These are phyloP conservation scores for Rhingia campestris DNA, from an alignment of 2,888 invertebrate species.

Conservation along the genomic window DNA sequence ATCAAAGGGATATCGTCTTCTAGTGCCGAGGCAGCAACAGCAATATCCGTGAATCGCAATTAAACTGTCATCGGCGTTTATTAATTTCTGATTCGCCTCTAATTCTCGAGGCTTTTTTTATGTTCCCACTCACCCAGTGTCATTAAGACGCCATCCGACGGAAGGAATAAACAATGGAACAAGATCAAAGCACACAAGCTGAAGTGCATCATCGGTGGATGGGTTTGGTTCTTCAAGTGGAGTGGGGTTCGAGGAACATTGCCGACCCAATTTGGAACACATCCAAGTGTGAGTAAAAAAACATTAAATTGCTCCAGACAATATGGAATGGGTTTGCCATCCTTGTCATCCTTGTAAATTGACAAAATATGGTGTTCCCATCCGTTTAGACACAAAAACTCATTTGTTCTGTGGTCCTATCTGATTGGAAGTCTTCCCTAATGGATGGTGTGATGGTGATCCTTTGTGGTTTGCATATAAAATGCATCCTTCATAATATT, in stretches of 20 bases:
- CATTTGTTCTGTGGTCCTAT: constrained; percentile 40
- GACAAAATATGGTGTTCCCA: constrained; percentile 30
- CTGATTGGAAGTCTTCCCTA: constrained; percentile 45
- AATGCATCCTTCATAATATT: constrained; percentile 21
- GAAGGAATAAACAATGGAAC: constrained; percentile 53
- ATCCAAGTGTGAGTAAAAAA: constrained; percentile 49
- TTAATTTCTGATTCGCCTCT: constrained; percentile 57
- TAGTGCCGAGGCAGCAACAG: constrained; percentile 15
- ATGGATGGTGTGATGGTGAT: constrained; percentile 24
- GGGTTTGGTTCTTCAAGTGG: background rate
- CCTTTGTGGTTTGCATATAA: constrained; percentile 48
- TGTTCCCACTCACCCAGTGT: background rate
- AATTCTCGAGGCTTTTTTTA: constrained; percentile 21
- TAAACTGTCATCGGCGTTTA: constrained; percentile 66
- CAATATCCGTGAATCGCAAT: constrained; percentile 55
- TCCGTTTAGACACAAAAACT: constrained; percentile 10
- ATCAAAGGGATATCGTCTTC: constrained; percentile 47
- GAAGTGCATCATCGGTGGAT: constrained; percentile 34
- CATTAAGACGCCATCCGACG: constrained; percentile 7
- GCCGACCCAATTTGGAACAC: constrained; percentile 58
- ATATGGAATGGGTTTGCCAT: background rate
- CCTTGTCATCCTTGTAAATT: constrained; percentile 39
- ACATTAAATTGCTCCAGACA: constrained; percentile 41
- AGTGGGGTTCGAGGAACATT: background rate
- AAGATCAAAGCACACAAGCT: constrained; percentile 42